Base-by-base conservation (phyloP, 1,140 invertebrate genomes). In the Gonatopus flavifemur region DNA sequence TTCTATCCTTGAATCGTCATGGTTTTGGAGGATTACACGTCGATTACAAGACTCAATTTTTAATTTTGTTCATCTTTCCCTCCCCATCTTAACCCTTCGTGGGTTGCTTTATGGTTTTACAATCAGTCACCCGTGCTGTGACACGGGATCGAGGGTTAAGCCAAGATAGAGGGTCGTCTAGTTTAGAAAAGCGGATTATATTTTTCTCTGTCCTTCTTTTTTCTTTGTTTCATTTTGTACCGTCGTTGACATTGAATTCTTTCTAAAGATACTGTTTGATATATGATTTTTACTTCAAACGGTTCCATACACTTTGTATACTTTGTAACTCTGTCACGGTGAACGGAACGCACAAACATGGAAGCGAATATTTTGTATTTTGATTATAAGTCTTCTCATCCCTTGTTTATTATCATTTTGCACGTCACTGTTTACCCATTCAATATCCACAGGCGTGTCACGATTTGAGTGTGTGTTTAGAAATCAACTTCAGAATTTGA, bases 101-200 rank as follows among this genome's bases (percentile, higher is more conserved):
- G 70, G 74, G 69, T 64, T 61, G 75, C 74, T 78, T 68, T 55
- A 78, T 78, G 75, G 75, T 78, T 78, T 78, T 70, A 73, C 74
- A 77, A 78, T 78, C 75, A 77, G 73, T 78, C 75, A 78, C 61
- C 73, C 75, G 59, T 78, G 73, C 73, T 78, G 62, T 78, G 76
- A 78, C 76, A 77, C 64, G 55, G 47, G n/a, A n/a, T 64, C 65
- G 69, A 77, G 67, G 70, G 71, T 67, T 71, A 70, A 64, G 43
- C 45, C 62, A 62, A n/a, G n/a, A n/a, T n/a, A n/a, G n/a, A 57
- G 59, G 58, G 59, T 52, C 52, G 58, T 52, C 57, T 61, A 60
- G 55, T 75, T 74, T 66, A 59, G 47, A 69, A 70, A 74, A 76
- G 69, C 74, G 72, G 76, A 78, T 78, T 77, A 77, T 45, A 50